Conservation (phyloP, 2,888 invertebrate species). For the Netelia inedita region DNA sequence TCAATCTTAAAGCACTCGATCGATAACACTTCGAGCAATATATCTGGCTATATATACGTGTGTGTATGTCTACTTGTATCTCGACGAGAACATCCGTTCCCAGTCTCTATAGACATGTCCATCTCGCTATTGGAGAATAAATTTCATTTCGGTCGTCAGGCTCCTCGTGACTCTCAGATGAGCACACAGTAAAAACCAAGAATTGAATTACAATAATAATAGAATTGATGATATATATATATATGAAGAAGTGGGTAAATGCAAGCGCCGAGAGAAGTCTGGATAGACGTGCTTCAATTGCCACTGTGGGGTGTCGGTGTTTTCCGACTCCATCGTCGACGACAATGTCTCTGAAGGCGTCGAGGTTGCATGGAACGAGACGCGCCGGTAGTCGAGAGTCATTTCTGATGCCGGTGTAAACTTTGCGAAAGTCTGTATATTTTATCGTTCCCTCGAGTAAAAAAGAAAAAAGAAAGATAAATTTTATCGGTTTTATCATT, state of each 20-base stretch:
- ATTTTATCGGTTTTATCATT: background rate
- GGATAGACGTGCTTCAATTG: conserved; percentile 49
- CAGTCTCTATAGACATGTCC: conserved; percentile 8
- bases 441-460: conserved; percentile 33
- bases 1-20: too few relatives aligned
- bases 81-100: background rate
- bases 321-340: conserved; percentile 34
- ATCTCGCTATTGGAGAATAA: conserved; percentile 59
- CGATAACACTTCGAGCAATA: too few relatives aligned
- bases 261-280: conserved; percentile 13
- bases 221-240: conserved; percentile 60
- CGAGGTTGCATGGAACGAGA: conserved; percentile 58
- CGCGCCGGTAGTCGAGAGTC: conserved; percentile 53
- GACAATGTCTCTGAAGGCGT: conserved; percentile 35
- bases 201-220: conserved; percentile 70
- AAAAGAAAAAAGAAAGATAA: conserved; percentile 18
- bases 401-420: conserved; percentile 44
- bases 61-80: background rate
- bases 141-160: conserved; percentile 54
- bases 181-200: conserved; percentile 55
- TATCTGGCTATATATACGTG: too few relatives aligned
- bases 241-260: conserved; percentile 57
- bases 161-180: conserved; percentile 26
- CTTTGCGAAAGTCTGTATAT: conserved; percentile 53
- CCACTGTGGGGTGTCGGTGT: conserved; percentile 37